Conservation (phyloP, 2,797 vertebrate genomes). For the Pangasius sanitwongsei region DNA sequence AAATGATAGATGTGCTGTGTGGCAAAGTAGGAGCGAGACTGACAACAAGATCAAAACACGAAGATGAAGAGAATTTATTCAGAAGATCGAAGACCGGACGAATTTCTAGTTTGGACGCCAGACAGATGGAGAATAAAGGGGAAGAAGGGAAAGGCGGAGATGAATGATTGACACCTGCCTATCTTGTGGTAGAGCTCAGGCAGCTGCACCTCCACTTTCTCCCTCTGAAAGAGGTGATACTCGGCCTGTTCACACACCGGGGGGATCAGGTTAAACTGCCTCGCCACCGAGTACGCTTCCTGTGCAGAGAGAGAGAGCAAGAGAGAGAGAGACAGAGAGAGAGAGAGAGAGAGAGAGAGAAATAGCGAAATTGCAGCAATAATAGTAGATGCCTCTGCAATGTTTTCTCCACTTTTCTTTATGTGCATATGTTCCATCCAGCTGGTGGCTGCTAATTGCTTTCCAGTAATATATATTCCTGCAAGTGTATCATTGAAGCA, state of each 20-base stretch:
- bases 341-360: background rate
- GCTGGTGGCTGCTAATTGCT: background rate
- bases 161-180: constrained; percentile 73
- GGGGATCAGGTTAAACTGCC: constrained; percentile 98
- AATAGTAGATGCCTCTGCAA: background rate
- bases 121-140: background rate
- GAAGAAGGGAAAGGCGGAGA: background rate
- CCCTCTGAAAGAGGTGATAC: constrained; percentile 97
- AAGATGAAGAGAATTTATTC: background rate
- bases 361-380: background rate
- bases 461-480: constrained; percentile 30
- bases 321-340: constrained; percentile 3
- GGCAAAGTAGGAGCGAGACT: background rate
- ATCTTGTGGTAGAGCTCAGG: constrained; percentile 98
- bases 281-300: constrained; percentile 97
- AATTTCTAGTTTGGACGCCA: background rate
- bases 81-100: background rate
- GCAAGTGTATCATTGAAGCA: constrained; percentile 37
- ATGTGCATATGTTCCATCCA: constrained; percentile 7
- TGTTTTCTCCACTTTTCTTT: background rate
- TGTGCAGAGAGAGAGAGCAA: constrained; percentile 59
- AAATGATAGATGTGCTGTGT: background rate
- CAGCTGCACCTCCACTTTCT: constrained; percentile 97
- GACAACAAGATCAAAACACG: background rate
- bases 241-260: constrained; percentile 97